Conservation (phyloP, 2,888 invertebrate genomes). For the Eremobia ochroleuca region DNA sequence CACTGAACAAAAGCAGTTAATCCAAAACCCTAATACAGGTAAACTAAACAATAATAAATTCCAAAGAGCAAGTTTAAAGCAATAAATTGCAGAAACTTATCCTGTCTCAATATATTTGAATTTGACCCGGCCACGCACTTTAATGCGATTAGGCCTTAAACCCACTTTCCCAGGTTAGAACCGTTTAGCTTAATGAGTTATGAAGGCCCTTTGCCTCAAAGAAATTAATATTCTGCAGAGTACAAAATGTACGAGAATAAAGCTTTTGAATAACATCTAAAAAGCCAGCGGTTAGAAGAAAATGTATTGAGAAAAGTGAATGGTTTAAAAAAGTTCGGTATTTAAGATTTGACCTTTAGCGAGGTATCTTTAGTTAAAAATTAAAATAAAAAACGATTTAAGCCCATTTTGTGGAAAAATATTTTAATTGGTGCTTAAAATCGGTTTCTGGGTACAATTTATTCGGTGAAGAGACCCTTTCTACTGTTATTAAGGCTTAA, state of each 20-base stretch:
- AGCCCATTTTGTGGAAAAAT: neutral
- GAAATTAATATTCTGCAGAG: constrained; percentile 74
- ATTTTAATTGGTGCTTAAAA: constrained; percentile 1
- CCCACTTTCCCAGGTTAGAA: constrained; percentile 72
- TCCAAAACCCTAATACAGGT: constrained; percentile 30
- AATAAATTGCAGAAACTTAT: constrained; percentile 62
- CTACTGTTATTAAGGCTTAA: neutral
- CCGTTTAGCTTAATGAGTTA: constrained; percentile 83
- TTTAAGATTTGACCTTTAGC: constrained; percentile 25
- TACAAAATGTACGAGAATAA: constrained; percentile 50
- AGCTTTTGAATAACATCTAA: constrained; percentile 45
- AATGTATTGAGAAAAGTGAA: constrained; percentile 42
- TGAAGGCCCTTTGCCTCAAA: constrained; percentile 70
- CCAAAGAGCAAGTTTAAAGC: constrained; percentile 36
- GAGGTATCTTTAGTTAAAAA: neutral
- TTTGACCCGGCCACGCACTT: constrained; percentile 72
- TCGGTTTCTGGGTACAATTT: neutral
- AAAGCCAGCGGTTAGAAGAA: constrained; percentile 31
- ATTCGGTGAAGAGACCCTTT: neutral
- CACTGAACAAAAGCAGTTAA: constrained; percentile 39
- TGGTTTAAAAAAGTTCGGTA: constrained; percentile 15
- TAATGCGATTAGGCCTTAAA: constrained; percentile 77
- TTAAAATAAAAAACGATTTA: neutral
- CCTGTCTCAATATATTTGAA: constrained; percentile 62
- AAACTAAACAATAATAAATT: constrained; percentile 50